Base-by-base conservation (phyloP, 1,140 invertebrate genomes). In the Formica exsecta region DNA sequence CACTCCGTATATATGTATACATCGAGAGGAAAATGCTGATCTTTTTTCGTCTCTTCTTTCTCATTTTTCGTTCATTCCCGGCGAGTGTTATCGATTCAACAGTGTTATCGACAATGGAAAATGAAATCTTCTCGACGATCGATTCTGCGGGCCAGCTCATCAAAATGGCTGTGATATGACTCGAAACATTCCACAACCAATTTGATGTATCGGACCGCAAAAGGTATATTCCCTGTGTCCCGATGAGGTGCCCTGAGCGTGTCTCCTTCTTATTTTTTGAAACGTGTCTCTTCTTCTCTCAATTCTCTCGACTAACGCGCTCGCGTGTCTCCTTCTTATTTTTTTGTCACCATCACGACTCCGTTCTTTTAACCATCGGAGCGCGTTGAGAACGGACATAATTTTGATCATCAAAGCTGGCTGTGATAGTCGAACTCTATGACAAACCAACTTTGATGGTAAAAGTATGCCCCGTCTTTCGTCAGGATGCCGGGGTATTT, bases 111-210 rank as follows among this genome's bases (percentile, higher is more conserved):
- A 48, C 3, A 29, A 9, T 48, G 22, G 13, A 66, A 73, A n/a
- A 29, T 25, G 16, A 11, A 38, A 38, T 76, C 64, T 87, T 62
- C 71, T 41, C 76, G 94, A 92, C 89, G 94, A 94, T 92, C 86
- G 87, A 89, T 94, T 95, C 91, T 94, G 91, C 92, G 94, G 86
- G 95, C 95, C 96, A 95, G 96, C 96, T 97, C 97, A 97, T 97
- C 97, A 97, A 97, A 97, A 96, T 97, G 97, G 97, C 97, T 97
- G 97, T 97, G 97, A 97, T 97, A 97, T 96, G 96, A 95, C 87
- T 93, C 86, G 88, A 93, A 95, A 96, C 96, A 97, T 96, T 96
- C 96, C 96, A 97, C 97, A 96, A 96, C 96, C 96, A 96, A 96
- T 96, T 97, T 97, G 96, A 97, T 96, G 96, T 96, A 95, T 93